Percentiles rank a stretch among this genome's conserved stretches.
These are phyloP conservation scores for Prionace glauca DNA, from an alignment of 2,797 vertebrate genomes.

Conservation along the genomic window DNA sequence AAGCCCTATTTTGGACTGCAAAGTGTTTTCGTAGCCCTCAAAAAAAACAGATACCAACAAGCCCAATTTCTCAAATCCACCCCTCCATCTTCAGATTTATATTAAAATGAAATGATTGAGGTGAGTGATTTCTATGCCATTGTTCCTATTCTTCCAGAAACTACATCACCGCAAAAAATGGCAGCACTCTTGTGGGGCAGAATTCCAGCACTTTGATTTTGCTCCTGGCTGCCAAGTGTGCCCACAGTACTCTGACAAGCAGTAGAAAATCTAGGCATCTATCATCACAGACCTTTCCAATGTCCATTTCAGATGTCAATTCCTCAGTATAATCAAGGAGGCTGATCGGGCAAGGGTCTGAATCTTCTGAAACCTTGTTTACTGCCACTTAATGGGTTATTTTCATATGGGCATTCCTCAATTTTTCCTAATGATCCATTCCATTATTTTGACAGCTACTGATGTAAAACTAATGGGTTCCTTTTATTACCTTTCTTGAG, in stretches of 20 bases:
- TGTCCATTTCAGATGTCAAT: background rate
- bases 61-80: background rate
- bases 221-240: background rate
- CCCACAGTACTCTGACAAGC: too few species aligned
- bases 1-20: background rate
- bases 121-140: background rate
- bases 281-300: background rate
- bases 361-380: background rate
- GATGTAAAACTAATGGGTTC: constrained; percentile 25
- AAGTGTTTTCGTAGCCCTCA: background rate
- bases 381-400: background rate
- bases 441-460: constrained; percentile 32
- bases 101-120: background rate
- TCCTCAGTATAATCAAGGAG: background rate
- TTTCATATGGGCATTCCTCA: background rate
- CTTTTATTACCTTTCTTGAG: constrained; percentile 33
- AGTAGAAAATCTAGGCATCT: background rate
- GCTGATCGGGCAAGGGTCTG: background rate
- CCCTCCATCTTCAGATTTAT: background rate
- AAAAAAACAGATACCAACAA: background rate
- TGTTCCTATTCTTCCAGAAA: background rate
- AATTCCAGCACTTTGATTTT: background rate
- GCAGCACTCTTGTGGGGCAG: background rate
- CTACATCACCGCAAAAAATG: background rate
- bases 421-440: constrained; percentile 27